Percentiles rank a stretch among this genome's conserved stretches.
Evolutionary conservation across 2,113 vertebrate species (phyloP).

Genomic region (Tachysurus fulvidraco): DNA sequence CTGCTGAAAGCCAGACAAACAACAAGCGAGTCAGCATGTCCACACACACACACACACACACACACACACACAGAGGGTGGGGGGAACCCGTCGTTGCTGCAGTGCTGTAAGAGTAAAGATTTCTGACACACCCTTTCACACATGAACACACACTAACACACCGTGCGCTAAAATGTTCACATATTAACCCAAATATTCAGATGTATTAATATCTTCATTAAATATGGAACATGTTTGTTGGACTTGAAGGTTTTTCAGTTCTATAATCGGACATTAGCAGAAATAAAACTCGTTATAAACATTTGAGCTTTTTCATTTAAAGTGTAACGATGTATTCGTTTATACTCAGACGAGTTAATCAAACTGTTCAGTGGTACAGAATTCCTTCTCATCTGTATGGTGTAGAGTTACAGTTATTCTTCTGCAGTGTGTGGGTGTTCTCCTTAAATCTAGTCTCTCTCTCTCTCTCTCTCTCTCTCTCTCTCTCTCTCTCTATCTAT

Average conservation of each 20-base stretch:
- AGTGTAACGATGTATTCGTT: neutral
- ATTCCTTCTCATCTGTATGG: neutral
- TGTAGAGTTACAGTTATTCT: conserved; percentile 9
- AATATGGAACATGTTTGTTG: neutral
- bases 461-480: neutral
- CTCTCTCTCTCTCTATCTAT: too few relatives aligned
- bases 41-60: conserved; percentile 24
- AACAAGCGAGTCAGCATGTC: conserved; percentile 37
- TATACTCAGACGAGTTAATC: neutral
- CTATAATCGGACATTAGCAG: neutral
- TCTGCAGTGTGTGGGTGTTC: conserved; percentile 54
- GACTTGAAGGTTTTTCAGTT: neutral
- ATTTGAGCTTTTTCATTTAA: neutral
- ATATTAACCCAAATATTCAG: neutral
- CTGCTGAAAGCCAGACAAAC: conserved; percentile 29
- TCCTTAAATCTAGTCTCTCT: conserved; percentile 28
- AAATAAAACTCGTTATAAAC: neutral
- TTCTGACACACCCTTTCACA: conserved; percentile 48
- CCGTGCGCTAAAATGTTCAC: neutral
- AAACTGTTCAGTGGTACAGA: neutral
- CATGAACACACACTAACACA: conserved; percentile 12
- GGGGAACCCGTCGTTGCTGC: conserved; percentile 40
- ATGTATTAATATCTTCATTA: neutral
- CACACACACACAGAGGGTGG: neutral
- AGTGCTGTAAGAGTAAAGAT: conserved; percentile 50